Evolutionary conservation across 2,113 vertebrate genomes (phyloP).

Genomic region (Antechinus flavipes): DNA sequence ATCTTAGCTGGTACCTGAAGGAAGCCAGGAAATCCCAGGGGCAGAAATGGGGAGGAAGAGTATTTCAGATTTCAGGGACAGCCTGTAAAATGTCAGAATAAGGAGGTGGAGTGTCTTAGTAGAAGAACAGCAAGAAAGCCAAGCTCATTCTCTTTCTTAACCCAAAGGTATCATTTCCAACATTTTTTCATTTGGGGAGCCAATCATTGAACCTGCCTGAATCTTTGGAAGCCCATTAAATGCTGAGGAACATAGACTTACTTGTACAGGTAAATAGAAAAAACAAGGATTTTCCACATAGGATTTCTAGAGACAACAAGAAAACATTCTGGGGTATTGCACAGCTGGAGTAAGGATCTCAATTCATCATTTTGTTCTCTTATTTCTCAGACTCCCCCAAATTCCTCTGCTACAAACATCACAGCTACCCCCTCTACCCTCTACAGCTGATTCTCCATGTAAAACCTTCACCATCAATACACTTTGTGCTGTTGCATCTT

Average conservation of each 20-base stretch:
- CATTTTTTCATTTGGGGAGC: background rate
- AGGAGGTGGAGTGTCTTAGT: background rate
- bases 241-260: background rate
- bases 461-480: constrained; percentile 71
- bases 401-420: background rate
- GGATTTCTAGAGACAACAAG: background rate
- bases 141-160: background rate
- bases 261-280: background rate
- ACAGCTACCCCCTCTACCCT: background rate
- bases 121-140: background rate
- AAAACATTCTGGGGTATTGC: background rate
- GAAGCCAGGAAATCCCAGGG: background rate
- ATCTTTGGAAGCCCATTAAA: background rate
- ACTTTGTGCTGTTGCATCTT: constrained; percentile 74
- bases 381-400: background rate
- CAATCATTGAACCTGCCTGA: background rate
- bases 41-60: background rate
- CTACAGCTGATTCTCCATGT: background rate
- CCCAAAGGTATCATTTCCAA: background rate
- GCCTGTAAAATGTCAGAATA: background rate
- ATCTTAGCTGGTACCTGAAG: background rate
- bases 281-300: background rate
- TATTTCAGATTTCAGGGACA: background rate
- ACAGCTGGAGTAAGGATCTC: background rate
- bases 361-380: background rate